These are phyloP conservation scores for Climacteris rufus DNA, from an alignment of 2,113 vertebrate genomes.

Conservation along the genomic window DNA sequence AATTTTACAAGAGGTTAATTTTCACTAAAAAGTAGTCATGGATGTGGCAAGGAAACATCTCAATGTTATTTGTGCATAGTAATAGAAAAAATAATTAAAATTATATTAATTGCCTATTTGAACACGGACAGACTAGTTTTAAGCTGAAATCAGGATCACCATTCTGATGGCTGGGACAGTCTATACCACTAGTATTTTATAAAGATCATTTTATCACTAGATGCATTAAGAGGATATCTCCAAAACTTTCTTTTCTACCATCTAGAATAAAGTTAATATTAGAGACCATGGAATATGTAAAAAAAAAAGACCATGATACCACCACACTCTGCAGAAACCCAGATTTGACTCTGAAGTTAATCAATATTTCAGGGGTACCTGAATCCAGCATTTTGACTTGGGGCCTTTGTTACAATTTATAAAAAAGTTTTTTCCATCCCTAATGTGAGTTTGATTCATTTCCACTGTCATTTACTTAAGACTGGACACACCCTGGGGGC, in stretches of 20 bases:
- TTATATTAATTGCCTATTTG: not conserved
- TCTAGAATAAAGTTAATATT: not conserved
- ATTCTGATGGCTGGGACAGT: not conserved
- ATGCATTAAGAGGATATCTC: not conserved
- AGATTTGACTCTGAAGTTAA: not conserved
- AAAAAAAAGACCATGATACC: not conserved
- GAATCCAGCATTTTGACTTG: not conserved
- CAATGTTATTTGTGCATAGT: not conserved
- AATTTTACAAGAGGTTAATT: not conserved
- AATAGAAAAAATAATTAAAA: not conserved
- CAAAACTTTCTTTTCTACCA: not conserved
- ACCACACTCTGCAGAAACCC: not conserved
- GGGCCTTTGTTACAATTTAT: not conserved
- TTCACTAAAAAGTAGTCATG: not conserved
- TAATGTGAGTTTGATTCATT: not conserved
- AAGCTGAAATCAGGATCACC: not conserved
- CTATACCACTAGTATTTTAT: not conserved
- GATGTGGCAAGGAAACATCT: not conserved
- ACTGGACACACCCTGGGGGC: not conserved
- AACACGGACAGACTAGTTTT: not conserved
- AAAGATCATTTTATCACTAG: not conserved
- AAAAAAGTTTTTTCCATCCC: not conserved
- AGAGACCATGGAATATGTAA: not conserved
- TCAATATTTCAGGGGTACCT: not conserved
- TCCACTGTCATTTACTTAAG: not conserved